phyloP scores from a whole-genome alignment of 2,888 invertebrate species.

The Leptinotarsa peninsularis region DNA sequence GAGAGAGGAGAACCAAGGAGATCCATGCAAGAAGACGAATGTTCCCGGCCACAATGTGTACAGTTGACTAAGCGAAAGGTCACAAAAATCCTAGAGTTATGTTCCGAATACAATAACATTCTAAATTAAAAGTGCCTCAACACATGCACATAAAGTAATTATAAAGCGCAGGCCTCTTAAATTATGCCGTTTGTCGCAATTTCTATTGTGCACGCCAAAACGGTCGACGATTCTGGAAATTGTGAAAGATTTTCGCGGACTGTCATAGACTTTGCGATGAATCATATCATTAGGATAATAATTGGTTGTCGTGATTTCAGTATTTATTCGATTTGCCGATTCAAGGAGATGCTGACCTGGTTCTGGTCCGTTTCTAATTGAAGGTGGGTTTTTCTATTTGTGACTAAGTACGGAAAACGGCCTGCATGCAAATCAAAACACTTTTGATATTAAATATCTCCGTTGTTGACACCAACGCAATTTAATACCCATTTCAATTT shows the following conservation, averaged over 20 bases:
- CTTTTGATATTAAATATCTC: background rate
- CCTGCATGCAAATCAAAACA: background rate
- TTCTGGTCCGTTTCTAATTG: constrained; percentile 8
- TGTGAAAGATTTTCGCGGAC: constrained; percentile 48
- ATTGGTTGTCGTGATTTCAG: constrained; percentile 31
- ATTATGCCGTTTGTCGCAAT: constrained; percentile 48
- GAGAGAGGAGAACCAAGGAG: constrained; percentile 62
- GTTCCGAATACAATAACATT: constrained; percentile 61
- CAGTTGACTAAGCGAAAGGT: constrained; percentile 59
- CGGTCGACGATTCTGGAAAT: constrained; percentile 46
- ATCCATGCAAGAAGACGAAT: constrained; percentile 62
- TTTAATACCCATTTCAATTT: too few species aligned
- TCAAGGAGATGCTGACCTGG: constrained; percentile 24
- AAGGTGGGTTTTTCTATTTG: constrained; percentile 7
- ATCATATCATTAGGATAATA: constrained; percentile 39
- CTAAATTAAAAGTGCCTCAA: constrained; percentile 54
- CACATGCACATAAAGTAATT: constrained; percentile 50
- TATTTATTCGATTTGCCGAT: constrained; percentile 17
- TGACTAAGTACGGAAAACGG: background rate
- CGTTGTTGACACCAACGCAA: background rate
- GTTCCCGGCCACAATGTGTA: constrained; percentile 52
- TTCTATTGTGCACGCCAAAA: constrained; percentile 45
- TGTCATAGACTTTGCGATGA: constrained; percentile 38
- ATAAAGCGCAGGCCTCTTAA: constrained; percentile 46
- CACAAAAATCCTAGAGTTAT: constrained; percentile 61